Percentiles rank a stretch among this genome's conserved stretches.
These are phyloP conservation scores for Ceraclea dissimilis DNA, from an alignment of 2,888 invertebrate species.

Conservation along the genomic window DNA sequence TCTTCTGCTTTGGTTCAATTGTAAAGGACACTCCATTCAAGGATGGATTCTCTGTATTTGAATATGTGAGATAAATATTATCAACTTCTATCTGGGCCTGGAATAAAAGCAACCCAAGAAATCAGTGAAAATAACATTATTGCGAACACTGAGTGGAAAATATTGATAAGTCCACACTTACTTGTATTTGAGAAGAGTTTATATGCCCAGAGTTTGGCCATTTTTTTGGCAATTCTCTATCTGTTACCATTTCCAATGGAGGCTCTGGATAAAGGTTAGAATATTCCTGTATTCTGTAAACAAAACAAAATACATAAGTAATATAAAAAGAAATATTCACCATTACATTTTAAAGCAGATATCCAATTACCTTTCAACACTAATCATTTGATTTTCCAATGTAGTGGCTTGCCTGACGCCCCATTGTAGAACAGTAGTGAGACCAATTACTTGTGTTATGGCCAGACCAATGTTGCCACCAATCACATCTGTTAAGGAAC, in stretches of 20 bases:
- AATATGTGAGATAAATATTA: conserved; percentile 48
- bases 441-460: conserved; percentile 71
- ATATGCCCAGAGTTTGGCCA: conserved; percentile 47
- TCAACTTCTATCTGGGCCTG: conserved; percentile 38
- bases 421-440: conserved; percentile 79
- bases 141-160: too few species aligned
- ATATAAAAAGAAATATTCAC: too few species aligned
- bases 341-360: too few species aligned
- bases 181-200: too few species aligned
- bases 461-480: conserved; percentile 73
- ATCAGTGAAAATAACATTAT: too few species aligned
- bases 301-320: too few species aligned
- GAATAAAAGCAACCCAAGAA: too few species aligned
- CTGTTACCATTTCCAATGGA: conserved; percentile 36
- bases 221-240: conserved; percentile 36
- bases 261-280: conserved; percentile 48
- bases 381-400: conserved; percentile 79
- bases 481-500: conserved; percentile 37
- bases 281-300: conserved; percentile 58
- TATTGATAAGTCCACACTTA: too few species aligned
- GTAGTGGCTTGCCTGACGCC: conserved; percentile 90
- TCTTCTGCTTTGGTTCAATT: conserved; percentile 49
- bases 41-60: conserved; percentile 43
- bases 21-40: conserved; percentile 46
- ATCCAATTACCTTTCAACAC: conserved; percentile 66